Evolutionary conservation across 2,888 invertebrate species (phyloP), one percentile per base, ranked within the genome.

Genomic region (Bhutanitis thaidina): DNA sequence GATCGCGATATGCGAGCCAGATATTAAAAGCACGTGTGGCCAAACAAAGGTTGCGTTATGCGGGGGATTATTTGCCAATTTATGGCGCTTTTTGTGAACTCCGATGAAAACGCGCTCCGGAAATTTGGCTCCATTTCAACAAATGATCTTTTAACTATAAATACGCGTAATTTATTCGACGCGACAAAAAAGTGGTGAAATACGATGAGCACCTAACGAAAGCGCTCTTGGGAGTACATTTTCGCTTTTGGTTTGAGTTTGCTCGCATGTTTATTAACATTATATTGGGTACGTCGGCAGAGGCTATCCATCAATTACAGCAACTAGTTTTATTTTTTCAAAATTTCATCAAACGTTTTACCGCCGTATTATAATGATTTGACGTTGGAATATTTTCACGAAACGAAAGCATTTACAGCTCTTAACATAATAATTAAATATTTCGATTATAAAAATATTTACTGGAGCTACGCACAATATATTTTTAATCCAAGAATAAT

Each of bases 1-100:
- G 48, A 52, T 60, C 64, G 65, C 66, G 67, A 71, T 67, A 30
- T 60, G 53, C 67, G 65, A 68, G 75, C 72, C 73, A 76, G 78
- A 84, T 83, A 87, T 89, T 87, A 88, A 89, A 88, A 88, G 87
- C 89, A 89, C 88, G 89, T 89, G 89, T 88, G 89, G 85, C 85
- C 89, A 86, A 83, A 89, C 89, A 89, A 89, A 88, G 88, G 89
- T 89, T 84, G 74, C 88, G 88, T 87, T 88, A 87, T 89, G 88
- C 84, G 88, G 89, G 79, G 83, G 89, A 89, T 89, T 88, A 89
- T 89, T 86, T 84, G 87, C 87, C 89, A 88, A 89, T 89, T 89
- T 88, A 88, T 89, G 80, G 85, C 77, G 76, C 87, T 88, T 89
- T 89, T 88, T 89, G 85, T 85, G 80, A 83, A 80, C 81, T 81